Evolutionary conservation across 2,888 invertebrate species (phyloP).

Genomic region (Sepiola atlantica): DNA sequence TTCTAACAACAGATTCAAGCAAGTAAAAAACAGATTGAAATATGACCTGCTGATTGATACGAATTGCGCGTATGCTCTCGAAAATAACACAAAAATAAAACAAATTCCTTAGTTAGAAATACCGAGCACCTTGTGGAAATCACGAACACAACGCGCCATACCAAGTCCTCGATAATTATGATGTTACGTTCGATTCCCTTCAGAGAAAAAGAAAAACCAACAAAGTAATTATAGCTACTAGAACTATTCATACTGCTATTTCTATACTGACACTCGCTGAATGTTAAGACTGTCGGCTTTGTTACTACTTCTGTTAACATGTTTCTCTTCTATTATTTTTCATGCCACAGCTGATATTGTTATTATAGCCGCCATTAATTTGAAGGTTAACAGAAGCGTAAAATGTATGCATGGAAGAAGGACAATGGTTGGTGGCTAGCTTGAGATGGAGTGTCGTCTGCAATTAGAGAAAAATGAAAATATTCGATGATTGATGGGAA

Average conservation of each 20-base stretch:
- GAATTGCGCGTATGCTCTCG: no score
- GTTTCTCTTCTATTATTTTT: not conserved
- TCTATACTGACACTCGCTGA: not conserved
- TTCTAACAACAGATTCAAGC: no score
- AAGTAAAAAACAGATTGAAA: no score
- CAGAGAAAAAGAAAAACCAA: not conserved
- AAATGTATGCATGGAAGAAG: not conserved
- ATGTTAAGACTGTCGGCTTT: not conserved
- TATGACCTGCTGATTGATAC: no score
- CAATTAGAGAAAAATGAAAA: not conserved
- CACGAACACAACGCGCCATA: no score
- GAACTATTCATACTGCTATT: not conserved
- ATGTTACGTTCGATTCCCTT: not conserved
- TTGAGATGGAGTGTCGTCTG: not conserved
- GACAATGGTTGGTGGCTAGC: not conserved
- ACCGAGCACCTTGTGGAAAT: no score
- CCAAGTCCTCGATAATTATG: not conserved
- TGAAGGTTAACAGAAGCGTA: not conserved
- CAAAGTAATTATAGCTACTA: not conserved
- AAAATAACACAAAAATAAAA: no score
- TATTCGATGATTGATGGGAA: not conserved
- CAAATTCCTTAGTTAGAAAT: no score
- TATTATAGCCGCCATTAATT: not conserved
- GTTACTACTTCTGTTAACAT: not conserved
- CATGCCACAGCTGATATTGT: not conserved